Evolutionary conservation across 2,113 vertebrate species (phyloP), one percentile per base, ranked within the genome.

Genomic region (Butorides virescens): DNA sequence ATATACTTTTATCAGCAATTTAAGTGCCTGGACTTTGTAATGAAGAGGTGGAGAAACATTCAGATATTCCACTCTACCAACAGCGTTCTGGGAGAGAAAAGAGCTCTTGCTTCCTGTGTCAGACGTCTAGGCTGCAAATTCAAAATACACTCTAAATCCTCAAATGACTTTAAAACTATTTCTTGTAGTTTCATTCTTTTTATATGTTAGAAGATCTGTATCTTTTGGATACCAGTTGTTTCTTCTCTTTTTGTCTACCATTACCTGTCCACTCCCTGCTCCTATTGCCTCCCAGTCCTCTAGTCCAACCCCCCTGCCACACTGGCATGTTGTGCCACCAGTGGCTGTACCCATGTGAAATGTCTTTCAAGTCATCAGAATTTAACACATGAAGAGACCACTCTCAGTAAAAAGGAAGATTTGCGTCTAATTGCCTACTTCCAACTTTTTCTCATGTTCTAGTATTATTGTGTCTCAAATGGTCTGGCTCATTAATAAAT

Each of bases 301-400:
- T 50, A 42, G n/a, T 36, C 6, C 7, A 49, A 5, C 1, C 4
- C 10, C 3, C 7, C 2, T 15, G 15, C 2, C 20, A 29, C 17
- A 67, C 3, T 59, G 22, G 11, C 19, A 72, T 20, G 32, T 67
- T 36, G 34, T 46, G 44, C 21, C 36, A 66, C 44, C 4, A 10
- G 30, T 15, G 13, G 3, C 22, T 79, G 20, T 55, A 63, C 18
- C 2, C 13, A 39, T 47, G 6, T 61, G 36, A 82, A 94, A 47
- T 53, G 3, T 34, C 13, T 70, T 76, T 68, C 18, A 75, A 11
- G 16, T 66, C 18, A 80, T 30, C 10, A 66, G 17, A 73, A 76
- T 36, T 68, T 62, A 87, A 81, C 7, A 65, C 0, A 2, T 39
- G 39, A 42, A 74, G 13, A 29, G 26, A 84, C 46, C 8, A 72